phyloP scores from a whole-genome alignment of 2,797 vertebrate species.

The Cyprinella venusta region DNA sequence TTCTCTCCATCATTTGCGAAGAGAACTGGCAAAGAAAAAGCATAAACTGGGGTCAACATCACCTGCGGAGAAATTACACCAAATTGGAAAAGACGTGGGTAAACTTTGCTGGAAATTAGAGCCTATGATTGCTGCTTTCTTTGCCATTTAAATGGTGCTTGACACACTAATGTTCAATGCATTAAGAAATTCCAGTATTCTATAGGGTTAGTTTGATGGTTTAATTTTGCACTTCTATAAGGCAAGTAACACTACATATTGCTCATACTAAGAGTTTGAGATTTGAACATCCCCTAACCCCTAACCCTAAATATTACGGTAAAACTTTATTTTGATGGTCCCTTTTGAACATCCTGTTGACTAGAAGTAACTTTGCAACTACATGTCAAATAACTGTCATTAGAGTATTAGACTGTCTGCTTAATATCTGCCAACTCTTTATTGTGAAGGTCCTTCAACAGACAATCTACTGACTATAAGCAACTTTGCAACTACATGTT shows the following conservation, averaged over 20 bases:
- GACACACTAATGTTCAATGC: too few species aligned
- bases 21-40: conserved; percentile 18
- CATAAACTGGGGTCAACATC: conserved; percentile 19
- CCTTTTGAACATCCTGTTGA: too few species aligned
- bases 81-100: not conserved
- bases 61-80: conserved; percentile 16
- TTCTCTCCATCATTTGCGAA: conserved; percentile 30
- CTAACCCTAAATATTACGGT: not conserved
- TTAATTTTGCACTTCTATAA: not conserved
- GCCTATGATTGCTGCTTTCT: not conserved
- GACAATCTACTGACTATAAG: too few species aligned
- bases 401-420: too few species aligned
- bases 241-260: not conserved
- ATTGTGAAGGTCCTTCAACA: too few species aligned
- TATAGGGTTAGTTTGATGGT: too few species aligned
- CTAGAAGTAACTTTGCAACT: too few species aligned
- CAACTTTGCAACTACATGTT: too few species aligned
- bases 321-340: too few species aligned
- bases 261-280: not conserved
- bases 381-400: too few species aligned
- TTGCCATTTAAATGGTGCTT: not conserved
- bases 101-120: conserved; percentile 14
- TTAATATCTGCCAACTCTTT: too few species aligned
- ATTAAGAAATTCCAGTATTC: not conserved
- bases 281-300: not conserved